Evolutionary conservation across 30 jellyfish, hydroid and myxozoan genomes (phyloP), one percentile per base, ranked within the genome.

Genomic region (Catostylus mosaicus): DNA sequence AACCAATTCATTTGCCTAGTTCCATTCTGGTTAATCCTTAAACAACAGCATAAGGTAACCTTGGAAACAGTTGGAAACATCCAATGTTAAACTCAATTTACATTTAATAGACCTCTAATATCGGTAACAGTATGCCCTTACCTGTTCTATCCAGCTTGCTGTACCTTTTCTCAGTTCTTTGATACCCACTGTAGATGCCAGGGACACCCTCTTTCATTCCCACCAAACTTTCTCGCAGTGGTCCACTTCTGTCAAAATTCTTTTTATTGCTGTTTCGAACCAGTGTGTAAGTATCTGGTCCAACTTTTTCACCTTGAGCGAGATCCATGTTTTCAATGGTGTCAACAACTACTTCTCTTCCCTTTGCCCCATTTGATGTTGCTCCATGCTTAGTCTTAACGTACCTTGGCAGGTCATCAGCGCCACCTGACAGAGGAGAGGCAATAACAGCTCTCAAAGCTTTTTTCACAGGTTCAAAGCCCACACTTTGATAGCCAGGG

Each of bases 191-290:
- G 75, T 63, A 93, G 10, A 59, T 62, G 16, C 99, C 99, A 23
- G 99, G 99, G 8, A 84, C 95, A 32, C 99, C 99, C 22, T 93
- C 97, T 48, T 77, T 87, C 85, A 87, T 34, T 9, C 89, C 99
- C 18, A 93, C 96, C 78, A 93, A 23, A 62, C 99, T 93, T 8
- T 68, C 99, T 66, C 96, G 40, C 9, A 62, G 50, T 1, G 7
- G 6, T 43, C 84, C 82, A 14, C 62, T 70, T 22, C 76, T 34
- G 30, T 47, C 65, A 7, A 81, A 81, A 3, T 60, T 22, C 22
- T 67, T 26, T 24, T 20, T 37, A 0, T 60, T 62, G 22, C 70
- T 2, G 38, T 40, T 78, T 45, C 84, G 59, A 22, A 81, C 91
- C 52, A 81, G 27, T 30, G 91, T 81, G 46, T 66, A 78, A 1